Conservation (phyloP, 1,140 invertebrate genomes). For the Drosophila asahinai region DNA sequence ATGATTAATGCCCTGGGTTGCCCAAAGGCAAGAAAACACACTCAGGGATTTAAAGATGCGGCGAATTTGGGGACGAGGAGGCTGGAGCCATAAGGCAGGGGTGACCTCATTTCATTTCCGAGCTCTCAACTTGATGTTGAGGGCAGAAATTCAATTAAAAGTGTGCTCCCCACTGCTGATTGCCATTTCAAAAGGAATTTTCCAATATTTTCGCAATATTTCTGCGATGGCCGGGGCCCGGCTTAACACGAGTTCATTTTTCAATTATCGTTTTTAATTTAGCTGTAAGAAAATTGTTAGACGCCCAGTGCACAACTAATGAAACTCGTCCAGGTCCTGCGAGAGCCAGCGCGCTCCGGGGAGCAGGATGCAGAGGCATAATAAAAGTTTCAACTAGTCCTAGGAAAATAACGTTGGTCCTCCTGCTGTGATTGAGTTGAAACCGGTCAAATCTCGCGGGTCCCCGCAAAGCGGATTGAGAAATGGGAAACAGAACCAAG, state of each 20-base stretch:
- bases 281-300: constrained; percentile 76
- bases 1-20: constrained; percentile 65
- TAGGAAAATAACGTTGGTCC: constrained; percentile 65
- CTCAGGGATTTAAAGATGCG: constrained; percentile 8
- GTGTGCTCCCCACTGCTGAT: constrained; percentile 54
- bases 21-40: constrained; percentile 20
- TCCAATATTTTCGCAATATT: constrained; percentile 71
- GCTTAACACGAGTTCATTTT: constrained; percentile 70
- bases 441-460: constrained; percentile 72
- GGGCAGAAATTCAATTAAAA: constrained; percentile 74
- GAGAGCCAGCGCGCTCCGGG: neutral
- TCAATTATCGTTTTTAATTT: constrained; percentile 84
- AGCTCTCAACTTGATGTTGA: constrained; percentile 31
- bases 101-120: constrained; percentile 19
- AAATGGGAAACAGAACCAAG: constrained; percentile 29
- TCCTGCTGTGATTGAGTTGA: constrained; percentile 81
- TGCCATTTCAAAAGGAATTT: constrained; percentile 66
- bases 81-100: neutral
- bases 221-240: constrained; percentile 1
- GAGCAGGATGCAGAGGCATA: constrained; percentile 29
- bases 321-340: constrained; percentile 57
- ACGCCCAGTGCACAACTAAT: constrained; percentile 67
- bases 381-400: constrained; percentile 73
- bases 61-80: constrained; percentile 9
- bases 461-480: constrained; percentile 52